Percentiles rank a stretch among this genome's conserved stretches.
These are phyloP conservation scores for Bombus picipes DNA, from an alignment of 1,140 invertebrate genomes.

Conservation along the genomic window DNA sequence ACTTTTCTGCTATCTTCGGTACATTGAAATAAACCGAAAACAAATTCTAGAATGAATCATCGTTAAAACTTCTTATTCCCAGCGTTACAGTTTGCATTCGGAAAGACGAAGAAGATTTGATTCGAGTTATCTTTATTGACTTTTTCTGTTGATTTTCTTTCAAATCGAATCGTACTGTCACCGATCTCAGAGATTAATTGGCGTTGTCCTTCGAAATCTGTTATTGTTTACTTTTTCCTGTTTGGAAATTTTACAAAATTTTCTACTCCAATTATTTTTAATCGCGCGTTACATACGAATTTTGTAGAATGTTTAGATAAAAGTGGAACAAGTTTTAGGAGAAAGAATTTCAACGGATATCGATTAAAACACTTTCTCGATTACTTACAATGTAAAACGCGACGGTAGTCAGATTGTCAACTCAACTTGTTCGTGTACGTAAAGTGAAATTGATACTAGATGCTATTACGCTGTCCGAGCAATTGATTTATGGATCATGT, in stretches of 20 bases:
- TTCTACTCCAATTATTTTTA: too few relatives aligned
- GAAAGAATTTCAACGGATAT: background rate
- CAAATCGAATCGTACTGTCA: background rate
- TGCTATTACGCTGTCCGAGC: constrained; percentile 5
- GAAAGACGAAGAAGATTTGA: background rate
- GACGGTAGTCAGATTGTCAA: background rate
- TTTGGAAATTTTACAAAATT: too few relatives aligned
- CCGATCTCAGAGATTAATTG: too few relatives aligned
- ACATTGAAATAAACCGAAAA: background rate
- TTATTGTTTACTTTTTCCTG: too few relatives aligned
- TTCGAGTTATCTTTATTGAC: background rate
- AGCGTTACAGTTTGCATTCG: background rate
- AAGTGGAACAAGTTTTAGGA: too few relatives aligned
- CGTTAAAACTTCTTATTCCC: background rate
- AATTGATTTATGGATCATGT: constrained; percentile 59
- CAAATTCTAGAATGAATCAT: background rate
- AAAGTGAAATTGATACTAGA: constrained; percentile 17
- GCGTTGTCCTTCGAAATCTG: too few relatives aligned
- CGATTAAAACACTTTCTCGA: background rate
- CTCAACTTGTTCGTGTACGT: background rate
- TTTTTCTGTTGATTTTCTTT: background rate
- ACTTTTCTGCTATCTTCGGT: background rate
- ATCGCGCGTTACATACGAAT: too few relatives aligned
- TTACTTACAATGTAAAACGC: background rate
- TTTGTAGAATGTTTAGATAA: too few relatives aligned